A percentile compares a stretch with the other conserved stretches of the same genome.
phyloP scores from a whole-genome alignment of 2,797 vertebrate genomes.

The Fundulus diaphanus region DNA sequence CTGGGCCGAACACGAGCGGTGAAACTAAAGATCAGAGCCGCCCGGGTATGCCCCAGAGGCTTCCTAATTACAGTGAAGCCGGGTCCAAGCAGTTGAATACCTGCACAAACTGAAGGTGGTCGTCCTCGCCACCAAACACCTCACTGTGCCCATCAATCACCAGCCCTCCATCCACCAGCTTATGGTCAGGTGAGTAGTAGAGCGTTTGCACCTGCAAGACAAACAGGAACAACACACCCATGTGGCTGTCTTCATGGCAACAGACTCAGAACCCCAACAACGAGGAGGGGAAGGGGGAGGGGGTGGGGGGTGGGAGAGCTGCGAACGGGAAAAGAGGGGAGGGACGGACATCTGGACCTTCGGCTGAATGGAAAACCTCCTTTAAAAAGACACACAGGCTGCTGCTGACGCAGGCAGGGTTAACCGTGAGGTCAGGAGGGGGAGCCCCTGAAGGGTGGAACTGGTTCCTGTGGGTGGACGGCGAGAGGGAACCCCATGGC shows the following conservation, averaged over 20 bases:
- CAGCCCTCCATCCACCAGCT: slow-evolving; percentile 98
- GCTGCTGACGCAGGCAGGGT: slow-evolving; percentile 50
- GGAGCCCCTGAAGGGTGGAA: not conserved
- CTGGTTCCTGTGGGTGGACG: slow-evolving; percentile 59
- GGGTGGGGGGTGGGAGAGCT: slow-evolving; percentile 37
- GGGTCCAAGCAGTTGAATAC: slow-evolving; percentile 84
- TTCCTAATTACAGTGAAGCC: slow-evolving; percentile 35
- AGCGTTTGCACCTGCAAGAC: slow-evolving; percentile 99
- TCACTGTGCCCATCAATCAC: slow-evolving; percentile 96
- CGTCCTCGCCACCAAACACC: slow-evolving; percentile 98
- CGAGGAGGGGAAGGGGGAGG: slow-evolving; percentile 33
- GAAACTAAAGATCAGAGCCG: slow-evolving; percentile 35
- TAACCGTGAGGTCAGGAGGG: slow-evolving; percentile 49
- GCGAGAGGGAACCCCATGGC: slow-evolving; percentile 58
- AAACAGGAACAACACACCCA: slow-evolving; percentile 96
- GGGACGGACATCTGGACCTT: slow-evolving; percentile 47
- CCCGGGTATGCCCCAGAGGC: slow-evolving; percentile 36
- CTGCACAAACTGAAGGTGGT: slow-evolving; percentile 99
- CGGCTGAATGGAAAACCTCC: slow-evolving; percentile 66
- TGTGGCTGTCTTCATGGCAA: slow-evolving; percentile 95
- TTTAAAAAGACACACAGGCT: slow-evolving; percentile 52
- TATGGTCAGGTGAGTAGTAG: slow-evolving; percentile 99
- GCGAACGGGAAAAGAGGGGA: slow-evolving; percentile 56
- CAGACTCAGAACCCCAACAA: slow-evolving; percentile 73
- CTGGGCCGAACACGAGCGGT: slow-evolving; percentile 41